Percentiles rank a stretch among this genome's conserved stretches.
phyloP scores from a whole-genome alignment of 2,113 vertebrate species.

The Cryptotis parvus region DNA sequence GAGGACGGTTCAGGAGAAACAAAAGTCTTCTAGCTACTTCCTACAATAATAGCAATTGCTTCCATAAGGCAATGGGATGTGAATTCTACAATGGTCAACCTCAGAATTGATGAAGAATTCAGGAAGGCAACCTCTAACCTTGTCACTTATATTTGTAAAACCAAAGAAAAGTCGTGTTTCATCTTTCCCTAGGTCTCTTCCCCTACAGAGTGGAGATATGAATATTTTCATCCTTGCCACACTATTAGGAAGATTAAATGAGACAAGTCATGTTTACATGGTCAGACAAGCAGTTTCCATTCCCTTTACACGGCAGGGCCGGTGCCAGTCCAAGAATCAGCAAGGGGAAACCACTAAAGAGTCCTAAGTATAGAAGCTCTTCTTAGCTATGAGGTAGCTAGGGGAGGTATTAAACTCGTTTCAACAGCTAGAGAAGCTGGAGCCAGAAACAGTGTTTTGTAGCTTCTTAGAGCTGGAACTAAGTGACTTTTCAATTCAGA shows the following conservation, averaged over 20 bases:
- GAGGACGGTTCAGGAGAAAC: not conserved
- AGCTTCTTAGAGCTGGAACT: not conserved
- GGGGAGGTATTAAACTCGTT: not conserved
- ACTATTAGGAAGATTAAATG: not conserved
- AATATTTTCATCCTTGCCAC: not conserved
- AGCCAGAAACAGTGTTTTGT: not conserved
- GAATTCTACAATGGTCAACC: not conserved
- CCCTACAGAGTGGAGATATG: not conserved
- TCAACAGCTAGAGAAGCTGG: not conserved
- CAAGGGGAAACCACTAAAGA: no score
- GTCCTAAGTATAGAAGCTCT: not conserved
- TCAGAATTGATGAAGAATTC: not conserved
- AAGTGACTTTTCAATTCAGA: not conserved
- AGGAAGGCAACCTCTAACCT: not conserved
- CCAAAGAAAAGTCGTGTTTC: not conserved
- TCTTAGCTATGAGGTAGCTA: not conserved
- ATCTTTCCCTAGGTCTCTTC: not conserved
- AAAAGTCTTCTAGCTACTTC: not conserved
- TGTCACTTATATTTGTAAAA: not conserved
- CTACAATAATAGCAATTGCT: not conserved
- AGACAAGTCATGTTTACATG: not conserved
- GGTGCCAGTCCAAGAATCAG: no score
- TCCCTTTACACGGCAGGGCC: no score
- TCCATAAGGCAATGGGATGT: not conserved
- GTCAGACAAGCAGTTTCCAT: no score